Evolutionary conservation across 1,140 invertebrate species (phyloP), one percentile per base, ranked within the genome.

Genomic region (Mamestra configurata): DNA sequence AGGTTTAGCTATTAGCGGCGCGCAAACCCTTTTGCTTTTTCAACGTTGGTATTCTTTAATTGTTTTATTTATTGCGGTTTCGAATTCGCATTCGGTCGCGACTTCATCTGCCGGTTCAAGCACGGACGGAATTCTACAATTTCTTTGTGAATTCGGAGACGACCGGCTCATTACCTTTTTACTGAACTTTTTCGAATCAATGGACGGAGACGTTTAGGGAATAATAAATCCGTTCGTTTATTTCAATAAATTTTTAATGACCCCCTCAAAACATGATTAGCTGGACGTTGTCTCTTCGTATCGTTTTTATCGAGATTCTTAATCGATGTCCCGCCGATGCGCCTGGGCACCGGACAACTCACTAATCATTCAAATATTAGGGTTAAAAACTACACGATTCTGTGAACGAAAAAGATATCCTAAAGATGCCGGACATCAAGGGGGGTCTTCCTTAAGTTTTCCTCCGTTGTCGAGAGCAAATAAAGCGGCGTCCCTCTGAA

Each of bases 401-500:
- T 79, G 80, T 87, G 84, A 82, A 87, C 85, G 81, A 79, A 82
- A 84, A 79, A 88, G 84, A 82, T 87, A 90, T 92, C 88, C 81
- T 84, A 84, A 87, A 86, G 86, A 89, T 84, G 82, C 83, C 85
- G 83, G 83, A 85, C 88, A 68, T 90, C 93, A 89, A 83, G 90
- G 92, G 92, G 92, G 93, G 93, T 94, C 93, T 88, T 85, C 85
- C 86, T 88, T 82, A 86, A 82, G 75, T 84, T 85, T 84, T 81
- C 79, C 80, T 77, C 72, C 71, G 64, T 51, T 40, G 68, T 77
- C 82, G 68, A 84, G 84, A 90, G 90, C 90, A 92, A 93, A 93
- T 92, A 92, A 91, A 92, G 86, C 89, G 87, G 90, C 87, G 87
- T 86, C 85, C 88, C 87, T 92, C 89, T 88, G 88, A 94, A 93